Conservation (phyloP, 2,797 vertebrate genomes). For the Sebastes kiyomatsui region DNA sequence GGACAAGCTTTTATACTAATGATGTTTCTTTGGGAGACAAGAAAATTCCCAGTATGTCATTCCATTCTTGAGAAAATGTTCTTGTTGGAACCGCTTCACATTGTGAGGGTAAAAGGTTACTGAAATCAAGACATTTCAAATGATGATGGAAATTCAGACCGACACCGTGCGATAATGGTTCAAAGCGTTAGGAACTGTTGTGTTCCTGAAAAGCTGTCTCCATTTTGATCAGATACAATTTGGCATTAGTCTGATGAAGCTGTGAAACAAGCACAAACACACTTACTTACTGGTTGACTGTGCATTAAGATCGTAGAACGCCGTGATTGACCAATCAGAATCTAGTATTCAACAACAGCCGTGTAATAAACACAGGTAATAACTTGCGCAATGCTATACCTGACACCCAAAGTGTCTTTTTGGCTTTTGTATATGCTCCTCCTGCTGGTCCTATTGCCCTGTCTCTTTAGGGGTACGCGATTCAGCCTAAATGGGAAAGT, state of each 20-base stretch:
- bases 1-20: neutral
- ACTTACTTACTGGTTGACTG: neutral
- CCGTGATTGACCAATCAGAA: too few relatives aligned
- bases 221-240: conserved; percentile 18
- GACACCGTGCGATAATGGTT: conserved; percentile 18
- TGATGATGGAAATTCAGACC: conserved; percentile 30
- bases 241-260: conserved; percentile 25
- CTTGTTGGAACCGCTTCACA: neutral
- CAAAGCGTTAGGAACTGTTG: neutral
- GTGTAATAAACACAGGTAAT: neutral
- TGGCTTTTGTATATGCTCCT: neutral
- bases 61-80: neutral
- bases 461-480: neutral
- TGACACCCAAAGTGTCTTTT: neutral
- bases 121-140: conserved; percentile 1
- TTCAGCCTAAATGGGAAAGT: neutral
- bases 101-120: neutral
- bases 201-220: conserved; percentile 12
- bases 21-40: neutral
- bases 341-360: too few relatives aligned
- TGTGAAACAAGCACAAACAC: conserved; percentile 12
- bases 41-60: neutral
- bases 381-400: neutral
- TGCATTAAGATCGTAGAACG: neutral
- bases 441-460: neutral